Evolutionary conservation across 2,797 vertebrate species (phyloP).

Genomic region (Brachymystax lenok): DNA sequence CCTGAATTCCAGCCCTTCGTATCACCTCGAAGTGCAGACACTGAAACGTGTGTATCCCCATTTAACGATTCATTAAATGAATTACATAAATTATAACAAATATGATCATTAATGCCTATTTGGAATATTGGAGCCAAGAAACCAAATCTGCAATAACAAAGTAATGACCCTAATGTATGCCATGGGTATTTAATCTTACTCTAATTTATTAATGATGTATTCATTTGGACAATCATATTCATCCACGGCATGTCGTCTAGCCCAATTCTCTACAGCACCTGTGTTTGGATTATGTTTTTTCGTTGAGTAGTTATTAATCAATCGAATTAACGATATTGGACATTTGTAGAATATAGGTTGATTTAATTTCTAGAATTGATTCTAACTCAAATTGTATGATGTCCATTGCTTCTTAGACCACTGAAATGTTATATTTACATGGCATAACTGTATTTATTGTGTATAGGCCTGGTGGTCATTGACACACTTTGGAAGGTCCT

Average conservation of each 20-base stretch:
- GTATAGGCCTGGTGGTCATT: no score
- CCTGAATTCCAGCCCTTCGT: not conserved
- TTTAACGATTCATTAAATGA: not conserved
- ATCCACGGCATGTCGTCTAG: not conserved
- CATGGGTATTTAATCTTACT: not conserved
- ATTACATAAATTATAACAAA: not conserved
- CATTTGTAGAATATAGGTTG: not conserved
- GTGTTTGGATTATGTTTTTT: not conserved
- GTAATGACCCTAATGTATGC: not conserved
- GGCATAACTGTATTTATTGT: no score
- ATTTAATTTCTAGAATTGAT: no score
- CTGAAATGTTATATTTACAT: no score
- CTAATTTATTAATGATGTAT: not conserved
- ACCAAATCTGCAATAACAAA: not conserved
- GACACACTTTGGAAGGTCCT: no score
- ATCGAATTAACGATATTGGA: not conserved
- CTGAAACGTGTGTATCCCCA: not conserved
- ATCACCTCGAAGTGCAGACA: not conserved
- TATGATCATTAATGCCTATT: not conserved
- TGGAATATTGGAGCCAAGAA: conserved; percentile 1
- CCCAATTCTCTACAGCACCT: not conserved
- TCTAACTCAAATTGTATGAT: no score
- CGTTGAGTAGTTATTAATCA: not conserved
- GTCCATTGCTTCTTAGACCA: no score
- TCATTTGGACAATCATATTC: not conserved